Evolutionary conservation across 2,113 vertebrate species (phyloP).

Genomic region (Pseudopodoces humilis): DNA sequence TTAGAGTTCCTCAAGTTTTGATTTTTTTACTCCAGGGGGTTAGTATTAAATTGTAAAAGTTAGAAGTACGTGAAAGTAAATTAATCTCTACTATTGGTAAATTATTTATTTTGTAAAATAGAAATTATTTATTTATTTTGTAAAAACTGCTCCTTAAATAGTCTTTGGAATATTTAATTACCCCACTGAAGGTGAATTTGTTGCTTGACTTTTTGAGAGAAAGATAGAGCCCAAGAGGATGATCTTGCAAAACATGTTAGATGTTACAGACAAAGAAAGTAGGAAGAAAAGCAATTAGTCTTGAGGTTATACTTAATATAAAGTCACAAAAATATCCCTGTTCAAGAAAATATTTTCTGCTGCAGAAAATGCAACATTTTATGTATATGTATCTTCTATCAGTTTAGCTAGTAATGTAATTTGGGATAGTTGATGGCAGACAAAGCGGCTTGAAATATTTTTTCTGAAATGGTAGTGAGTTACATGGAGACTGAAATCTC

Average conservation of each 20-base stretch:
- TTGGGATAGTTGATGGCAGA: neutral
- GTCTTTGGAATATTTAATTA: neutral
- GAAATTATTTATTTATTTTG: neutral
- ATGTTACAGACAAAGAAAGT: neutral
- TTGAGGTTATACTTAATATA: neutral
- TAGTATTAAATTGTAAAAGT: neutral
- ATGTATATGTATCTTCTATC: neutral
- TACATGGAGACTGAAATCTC: neutral
- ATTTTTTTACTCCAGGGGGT: neutral
- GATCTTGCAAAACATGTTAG: neutral
- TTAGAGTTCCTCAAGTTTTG: constrained; percentile 45
- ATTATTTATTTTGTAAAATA: neutral
- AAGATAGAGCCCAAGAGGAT: neutral
- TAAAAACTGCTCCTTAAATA: neutral
- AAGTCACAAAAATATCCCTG: neutral
- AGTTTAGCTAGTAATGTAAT: neutral
- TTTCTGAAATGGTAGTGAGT: neutral
- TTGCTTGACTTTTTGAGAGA: neutral
- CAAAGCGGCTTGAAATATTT: neutral
- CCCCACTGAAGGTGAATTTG: neutral
- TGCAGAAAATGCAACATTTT: neutral
- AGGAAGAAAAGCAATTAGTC: neutral
- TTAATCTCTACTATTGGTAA: neutral
- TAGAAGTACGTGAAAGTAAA: neutral
- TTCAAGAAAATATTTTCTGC: neutral